Conservation (phyloP, 2,888 invertebrate genomes). For the Pteria penguin region DNA sequence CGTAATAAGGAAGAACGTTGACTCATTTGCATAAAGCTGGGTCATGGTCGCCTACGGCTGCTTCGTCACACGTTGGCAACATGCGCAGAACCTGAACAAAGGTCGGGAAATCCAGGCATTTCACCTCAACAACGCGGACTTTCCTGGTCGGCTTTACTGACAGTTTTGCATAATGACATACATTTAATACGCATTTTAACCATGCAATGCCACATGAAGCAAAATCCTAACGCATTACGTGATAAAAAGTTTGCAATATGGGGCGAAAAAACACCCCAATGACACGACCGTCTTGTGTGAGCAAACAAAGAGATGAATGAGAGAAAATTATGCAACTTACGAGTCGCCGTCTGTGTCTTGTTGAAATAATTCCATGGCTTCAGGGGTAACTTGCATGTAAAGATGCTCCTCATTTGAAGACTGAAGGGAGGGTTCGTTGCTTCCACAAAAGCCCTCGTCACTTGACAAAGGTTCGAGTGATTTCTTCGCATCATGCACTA, state of each 20-base stretch:
- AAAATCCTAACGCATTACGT: too few relatives aligned
- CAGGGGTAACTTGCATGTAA: neutral
- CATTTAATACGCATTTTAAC: too few relatives aligned
- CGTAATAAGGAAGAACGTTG: slow-evolving; percentile 4
- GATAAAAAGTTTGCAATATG: too few relatives aligned
- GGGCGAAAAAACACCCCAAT: too few relatives aligned
- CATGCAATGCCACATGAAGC: too few relatives aligned
- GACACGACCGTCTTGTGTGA: too few relatives aligned
- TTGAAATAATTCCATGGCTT: slow-evolving; percentile 51
- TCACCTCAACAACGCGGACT: neutral
- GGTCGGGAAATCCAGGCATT: neutral
- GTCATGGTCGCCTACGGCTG: neutral
- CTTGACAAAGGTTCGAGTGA: neutral
- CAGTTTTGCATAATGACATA: too few relatives aligned
- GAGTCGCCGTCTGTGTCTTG: slow-evolving; percentile 74
- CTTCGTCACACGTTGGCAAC: neutral
- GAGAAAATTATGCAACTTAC: slow-evolving; percentile 55
- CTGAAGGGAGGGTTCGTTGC: neutral
- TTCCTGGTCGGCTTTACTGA: too few relatives aligned
- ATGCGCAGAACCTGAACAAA: slow-evolving; percentile 13
- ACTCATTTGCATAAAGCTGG: slow-evolving; percentile 14
- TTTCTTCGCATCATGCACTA: neutral
- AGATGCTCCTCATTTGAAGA: neutral
- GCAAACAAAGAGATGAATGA: too few relatives aligned
- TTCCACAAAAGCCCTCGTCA: neutral